Percentiles rank a stretch among this genome's conserved stretches.
Conservation (phyloP, 2,113 vertebrate genomes). For the Crypturellus undulatus region DNA sequence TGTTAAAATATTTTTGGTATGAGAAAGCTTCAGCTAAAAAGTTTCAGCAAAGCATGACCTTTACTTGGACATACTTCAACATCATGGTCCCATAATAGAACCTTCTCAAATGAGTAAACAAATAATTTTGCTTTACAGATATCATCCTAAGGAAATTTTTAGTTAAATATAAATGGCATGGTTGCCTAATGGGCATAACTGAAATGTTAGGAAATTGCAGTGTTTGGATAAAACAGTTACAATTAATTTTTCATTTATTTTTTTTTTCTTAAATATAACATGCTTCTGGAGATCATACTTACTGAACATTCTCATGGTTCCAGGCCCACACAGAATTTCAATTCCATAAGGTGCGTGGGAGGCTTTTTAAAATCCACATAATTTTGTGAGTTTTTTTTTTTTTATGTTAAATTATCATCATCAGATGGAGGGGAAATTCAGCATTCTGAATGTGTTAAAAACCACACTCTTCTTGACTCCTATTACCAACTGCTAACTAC, state of each 20-base stretch:
- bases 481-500: conserved; percentile 72
- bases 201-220: conserved; percentile 68
- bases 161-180: conserved; percentile 31
- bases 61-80: conserved; percentile 46
- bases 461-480: conserved; percentile 74
- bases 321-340: conserved; percentile 80
- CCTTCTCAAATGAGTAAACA: neutral
- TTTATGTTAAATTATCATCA: conserved; percentile 79
- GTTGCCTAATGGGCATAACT: conserved; percentile 58
- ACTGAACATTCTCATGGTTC: conserved; percentile 76
- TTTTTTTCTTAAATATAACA: conserved; percentile 60
- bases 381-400: conserved; percentile 73
- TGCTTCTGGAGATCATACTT: conserved; percentile 75
- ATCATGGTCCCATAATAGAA: conserved; percentile 48
- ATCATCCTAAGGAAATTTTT: conserved; percentile 35
- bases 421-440: conserved; percentile 82
- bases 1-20: neutral
- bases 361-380: conserved; percentile 80
- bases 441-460: conserved; percentile 76
- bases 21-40: neutral
- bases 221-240: conserved; percentile 72
- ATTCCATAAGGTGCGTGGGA: conserved; percentile 85
- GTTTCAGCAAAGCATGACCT: conserved; percentile 22
- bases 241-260: conserved; percentile 72
- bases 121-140: conserved; percentile 67